Evolutionary conservation across 2,113 vertebrate genomes (phyloP).

Genomic region (Hipposideros armiger): DNA sequence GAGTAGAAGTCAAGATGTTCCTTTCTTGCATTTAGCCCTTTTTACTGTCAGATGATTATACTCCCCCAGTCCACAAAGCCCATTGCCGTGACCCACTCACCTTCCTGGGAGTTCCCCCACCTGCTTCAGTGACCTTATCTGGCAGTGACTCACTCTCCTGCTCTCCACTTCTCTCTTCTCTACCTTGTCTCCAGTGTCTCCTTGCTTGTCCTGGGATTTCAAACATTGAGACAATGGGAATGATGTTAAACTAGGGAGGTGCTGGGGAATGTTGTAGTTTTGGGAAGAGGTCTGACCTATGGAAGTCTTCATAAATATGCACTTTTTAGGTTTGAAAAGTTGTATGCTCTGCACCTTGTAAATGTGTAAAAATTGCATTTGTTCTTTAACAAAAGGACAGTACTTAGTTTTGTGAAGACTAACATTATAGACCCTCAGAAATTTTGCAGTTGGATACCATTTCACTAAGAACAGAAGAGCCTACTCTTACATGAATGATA

Average conservation of each 20-base stretch:
- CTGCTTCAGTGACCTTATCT: neutral
- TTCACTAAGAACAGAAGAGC: neutral
- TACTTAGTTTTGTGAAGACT: neutral
- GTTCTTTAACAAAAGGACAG: neutral
- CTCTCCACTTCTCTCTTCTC: neutral
- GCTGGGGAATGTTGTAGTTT: neutral
- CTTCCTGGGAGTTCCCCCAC: neutral
- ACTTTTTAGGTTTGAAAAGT: neutral
- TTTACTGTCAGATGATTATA: neutral
- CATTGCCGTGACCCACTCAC: neutral
- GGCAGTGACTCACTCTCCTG: neutral
- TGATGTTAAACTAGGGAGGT: neutral
- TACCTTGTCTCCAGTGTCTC: too few species aligned
- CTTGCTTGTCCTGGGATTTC: neutral
- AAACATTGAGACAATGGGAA: neutral
- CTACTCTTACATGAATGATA: neutral
- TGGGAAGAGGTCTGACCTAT: neutral
- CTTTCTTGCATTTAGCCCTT: neutral
- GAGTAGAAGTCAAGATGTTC: neutral
- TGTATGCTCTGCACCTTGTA: neutral
- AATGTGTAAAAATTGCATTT: neutral
- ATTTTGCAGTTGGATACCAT: neutral
- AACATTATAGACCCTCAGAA: neutral
- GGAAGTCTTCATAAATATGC: neutral
- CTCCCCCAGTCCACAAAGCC: neutral